phyloP scores from a whole-genome alignment of 2,797 vertebrate species.

The Chelonia mydas region DNA sequence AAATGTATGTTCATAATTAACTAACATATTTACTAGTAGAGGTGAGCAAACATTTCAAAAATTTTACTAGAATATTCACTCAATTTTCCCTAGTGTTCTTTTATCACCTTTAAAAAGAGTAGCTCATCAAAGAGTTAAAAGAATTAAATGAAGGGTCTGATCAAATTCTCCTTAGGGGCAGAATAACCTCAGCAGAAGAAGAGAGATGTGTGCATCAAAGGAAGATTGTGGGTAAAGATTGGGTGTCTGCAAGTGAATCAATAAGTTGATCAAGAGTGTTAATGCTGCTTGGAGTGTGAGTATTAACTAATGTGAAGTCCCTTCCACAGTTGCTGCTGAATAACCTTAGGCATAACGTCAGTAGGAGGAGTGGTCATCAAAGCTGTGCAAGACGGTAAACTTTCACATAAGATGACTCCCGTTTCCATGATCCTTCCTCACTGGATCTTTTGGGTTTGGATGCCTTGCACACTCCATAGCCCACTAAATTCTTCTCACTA shows the following conservation, averaged over 20 bases:
- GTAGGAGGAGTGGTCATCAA: not conserved
- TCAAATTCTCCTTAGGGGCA: not conserved
- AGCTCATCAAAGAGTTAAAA: not conserved
- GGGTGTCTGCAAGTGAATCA: not conserved
- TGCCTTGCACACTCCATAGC: accelerated
- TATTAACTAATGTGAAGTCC: not conserved
- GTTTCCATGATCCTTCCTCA: not conserved
- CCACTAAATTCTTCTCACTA: not conserved
- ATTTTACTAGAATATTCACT: not conserved
- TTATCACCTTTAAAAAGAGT: not conserved
- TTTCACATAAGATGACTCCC: not conserved
- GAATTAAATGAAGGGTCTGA: not conserved
- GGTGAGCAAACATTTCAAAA: not conserved
- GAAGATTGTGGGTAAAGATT: not conserved
- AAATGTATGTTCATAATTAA: not conserved
- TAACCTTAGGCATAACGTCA: not conserved
- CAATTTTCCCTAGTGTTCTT: not conserved
- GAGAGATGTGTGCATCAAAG: not conserved
- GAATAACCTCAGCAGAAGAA: not conserved
- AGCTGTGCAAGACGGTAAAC: not conserved
- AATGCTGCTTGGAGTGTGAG: not conserved
- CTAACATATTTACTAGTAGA: not conserved
- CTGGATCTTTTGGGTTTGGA: accelerated
- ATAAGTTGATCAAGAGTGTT: not conserved
- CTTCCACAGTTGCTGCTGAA: not conserved